A percentile compares a stretch with the other conserved stretches of the same genome.
These are phyloP conservation scores for Pelobates fuscus DNA, from an alignment of 2,113 vertebrate species.

Conservation along the genomic window DNA sequence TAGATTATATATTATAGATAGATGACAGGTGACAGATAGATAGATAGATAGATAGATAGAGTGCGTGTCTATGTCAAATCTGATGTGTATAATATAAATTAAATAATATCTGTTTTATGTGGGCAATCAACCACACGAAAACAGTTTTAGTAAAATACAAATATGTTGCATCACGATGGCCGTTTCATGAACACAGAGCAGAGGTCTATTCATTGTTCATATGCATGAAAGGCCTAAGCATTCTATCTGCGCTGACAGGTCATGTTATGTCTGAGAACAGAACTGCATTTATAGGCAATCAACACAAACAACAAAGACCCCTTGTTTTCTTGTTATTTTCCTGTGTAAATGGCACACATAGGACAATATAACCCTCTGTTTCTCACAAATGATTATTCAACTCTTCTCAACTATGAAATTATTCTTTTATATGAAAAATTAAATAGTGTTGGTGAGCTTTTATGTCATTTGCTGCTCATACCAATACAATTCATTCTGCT, in stretches of 20 bases:
- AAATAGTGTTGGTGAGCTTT: background rate
- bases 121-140: too few species aligned
- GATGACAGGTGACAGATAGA: too few species aligned
- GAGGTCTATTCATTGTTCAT: conserved; percentile 42
- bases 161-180: conserved; percentile 15
- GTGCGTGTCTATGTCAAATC: too few species aligned
- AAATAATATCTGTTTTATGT: too few species aligned
- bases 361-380: conserved; percentile 60
- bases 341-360: conserved; percentile 54
- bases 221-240: conserved; percentile 53
- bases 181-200: conserved; percentile 9
- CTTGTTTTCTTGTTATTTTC: conserved; percentile 62
- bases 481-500: background rate
- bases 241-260: conserved; percentile 54
- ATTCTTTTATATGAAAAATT: conserved; percentile 51
- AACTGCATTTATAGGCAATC: conserved; percentile 50
- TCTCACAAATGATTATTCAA: conserved; percentile 55
- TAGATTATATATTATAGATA: too few species aligned
- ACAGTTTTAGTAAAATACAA: background rate
- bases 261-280: conserved; percentile 59
- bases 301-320: conserved; percentile 53
- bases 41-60: too few species aligned
- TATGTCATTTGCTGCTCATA: background rate
- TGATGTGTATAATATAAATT: too few species aligned
- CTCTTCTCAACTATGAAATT: conserved; percentile 54